Base-by-base conservation (phyloP, 2,113 vertebrate species). In the Ceyx cyanopectus region DNA sequence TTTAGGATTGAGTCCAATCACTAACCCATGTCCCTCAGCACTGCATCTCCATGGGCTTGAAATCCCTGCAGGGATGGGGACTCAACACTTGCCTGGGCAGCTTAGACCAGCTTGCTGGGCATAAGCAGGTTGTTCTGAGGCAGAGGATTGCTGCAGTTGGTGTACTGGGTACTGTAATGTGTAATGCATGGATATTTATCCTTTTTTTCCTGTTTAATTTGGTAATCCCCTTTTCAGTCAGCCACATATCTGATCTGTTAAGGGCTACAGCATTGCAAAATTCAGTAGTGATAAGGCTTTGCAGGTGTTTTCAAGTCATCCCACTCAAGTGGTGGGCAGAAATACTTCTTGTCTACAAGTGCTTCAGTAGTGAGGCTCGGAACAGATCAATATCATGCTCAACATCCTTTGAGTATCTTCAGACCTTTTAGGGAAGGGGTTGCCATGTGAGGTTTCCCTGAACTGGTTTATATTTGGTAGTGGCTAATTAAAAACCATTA, bases 301-400 rank as follows among this genome's bases (percentile, higher is more conserved):
- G 69, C 45, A 68, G 48, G 10, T 2, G 2, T 32, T 77, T 61
- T 88, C 34, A 68, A 72, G 77, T 86, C 27, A 45, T 89, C 83
- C 69, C 12, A 8, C 90, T 89, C 81, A 84, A 68, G 58, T 22
- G 34, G 69, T 93, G 41, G 92, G 88, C 77, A 90, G 90, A 84
- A 81, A 57, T 50, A 60, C 30, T 51, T 63, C n/a, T 61, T 57
- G 17, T 51, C 27, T 79, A 34, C 14, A 74, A 91, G 50, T 63
- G n/a, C 43, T 85, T 95, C 41, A 48, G n/a, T 34, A 48, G 7
- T 75, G 57, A 79, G 48, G 67, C 20, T 87, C 57, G 86, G 86
- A 70, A 90, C 11, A 90, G 45, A 84, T 95, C 50, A 61, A 0
- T 86, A 83, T 78, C 18, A 7, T 66, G 75, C 84, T 79, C 45